phyloP scores from a whole-genome alignment of 1,140 invertebrate species.

The Chymomyza costata region DNA sequence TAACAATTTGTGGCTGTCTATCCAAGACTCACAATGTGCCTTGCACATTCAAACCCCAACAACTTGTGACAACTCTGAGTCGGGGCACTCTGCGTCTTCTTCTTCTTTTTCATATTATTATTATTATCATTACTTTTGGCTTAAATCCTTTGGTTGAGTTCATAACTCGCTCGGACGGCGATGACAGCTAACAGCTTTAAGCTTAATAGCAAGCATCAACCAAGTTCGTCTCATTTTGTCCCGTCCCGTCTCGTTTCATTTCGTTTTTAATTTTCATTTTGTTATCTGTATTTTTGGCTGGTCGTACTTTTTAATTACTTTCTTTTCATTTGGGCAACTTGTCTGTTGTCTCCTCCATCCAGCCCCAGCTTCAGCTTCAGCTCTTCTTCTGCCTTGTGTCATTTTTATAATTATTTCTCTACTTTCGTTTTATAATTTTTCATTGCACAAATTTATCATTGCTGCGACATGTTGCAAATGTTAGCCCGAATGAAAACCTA shows the following conservation, averaged over 20 bases:
- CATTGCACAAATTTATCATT: slow-evolving; percentile 43
- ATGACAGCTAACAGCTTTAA: slow-evolving; percentile 53
- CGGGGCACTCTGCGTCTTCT: slow-evolving; percentile 61
- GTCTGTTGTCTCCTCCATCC: slow-evolving; percentile 7
- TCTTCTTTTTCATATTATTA: slow-evolving; percentile 57
- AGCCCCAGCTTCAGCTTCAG: slow-evolving; percentile 16
- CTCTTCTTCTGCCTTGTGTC: slow-evolving; percentile 23
- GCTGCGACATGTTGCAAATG: slow-evolving; percentile 22
- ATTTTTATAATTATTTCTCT: slow-evolving; percentile 47
- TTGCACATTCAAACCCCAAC: slow-evolving; percentile 35
- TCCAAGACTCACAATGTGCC: slow-evolving; percentile 9
- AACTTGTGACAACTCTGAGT: slow-evolving; percentile 66
- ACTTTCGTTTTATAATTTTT: slow-evolving; percentile 58
- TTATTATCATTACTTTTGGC: slow-evolving; percentile 61
- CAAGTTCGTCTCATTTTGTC: slow-evolving; percentile 46
- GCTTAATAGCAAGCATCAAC: slow-evolving; percentile 61
- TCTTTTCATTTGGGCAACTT: slow-evolving; percentile 63
- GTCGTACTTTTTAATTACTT: slow-evolving; percentile 72
- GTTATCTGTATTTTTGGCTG: slow-evolving; percentile 18
- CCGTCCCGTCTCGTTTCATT: neutral
- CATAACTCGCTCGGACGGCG: slow-evolving; percentile 10
- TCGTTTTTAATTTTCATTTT: slow-evolving; percentile 19
- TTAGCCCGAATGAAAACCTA: too few species aligned
- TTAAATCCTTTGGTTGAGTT: slow-evolving; percentile 53
- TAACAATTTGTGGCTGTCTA: slow-evolving; percentile 11